A percentile compares a stretch with the other conserved stretches of the same genome.
Conservation (phyloP, 2,797 vertebrate species). For the Schizopygopsis pylzovi region DNA sequence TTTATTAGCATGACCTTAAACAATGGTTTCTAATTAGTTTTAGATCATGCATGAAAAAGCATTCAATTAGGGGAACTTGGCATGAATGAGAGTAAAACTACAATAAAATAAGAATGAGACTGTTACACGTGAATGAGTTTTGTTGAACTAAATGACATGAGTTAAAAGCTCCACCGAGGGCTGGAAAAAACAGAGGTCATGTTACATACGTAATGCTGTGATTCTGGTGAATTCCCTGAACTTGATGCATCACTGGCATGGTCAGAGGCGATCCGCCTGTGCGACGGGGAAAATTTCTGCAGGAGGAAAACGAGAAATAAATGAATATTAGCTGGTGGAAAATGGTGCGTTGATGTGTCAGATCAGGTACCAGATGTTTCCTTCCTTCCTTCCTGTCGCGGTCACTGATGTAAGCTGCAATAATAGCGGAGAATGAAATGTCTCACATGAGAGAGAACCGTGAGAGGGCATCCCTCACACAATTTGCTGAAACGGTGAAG, state of each 20-base stretch:
- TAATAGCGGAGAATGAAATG: constrained; percentile 11
- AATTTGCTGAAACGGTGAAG: not conserved
- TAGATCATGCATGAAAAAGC: not conserved
- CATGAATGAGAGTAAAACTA: not conserved
- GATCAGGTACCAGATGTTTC: constrained; percentile 40
- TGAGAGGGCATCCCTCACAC: not conserved
- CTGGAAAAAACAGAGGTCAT: not conserved
- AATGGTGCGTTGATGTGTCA: not conserved
- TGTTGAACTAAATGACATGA: constrained; percentile 2
- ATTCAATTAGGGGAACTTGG: not conserved
- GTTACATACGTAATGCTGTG: constrained; percentile 57
- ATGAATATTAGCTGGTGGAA: constrained; percentile 41
- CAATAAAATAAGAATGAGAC: not conserved
- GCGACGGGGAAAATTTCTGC: constrained; percentile 67
- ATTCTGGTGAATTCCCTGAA: constrained; percentile 66
- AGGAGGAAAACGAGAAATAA: not conserved
- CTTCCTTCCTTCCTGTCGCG: constrained; percentile 36
- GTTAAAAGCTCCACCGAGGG: not conserved
- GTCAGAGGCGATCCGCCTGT: constrained; percentile 73
- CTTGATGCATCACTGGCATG: constrained; percentile 57
- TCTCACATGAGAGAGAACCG: not conserved
- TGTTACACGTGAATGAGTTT: constrained; percentile 9
- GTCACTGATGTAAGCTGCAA: constrained; percentile 16
- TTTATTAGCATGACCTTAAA: not conserved
- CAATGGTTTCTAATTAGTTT: not conserved